Evolutionary conservation across 2,113 vertebrate genomes (phyloP).

Genomic region (human): GRCh38 chr11:129255501-129256000

Average conservation of each 20-base stretch:
- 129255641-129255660: background rate
- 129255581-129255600: conserved; percentile 3
- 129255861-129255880: background rate
- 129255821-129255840: background rate
- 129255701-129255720: background rate
- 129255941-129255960: background rate
- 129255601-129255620: conserved; percentile 1
- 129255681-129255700: background rate
- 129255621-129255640: conserved; percentile 16
- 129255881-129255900: background rate
- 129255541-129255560: background rate
- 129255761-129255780: background rate
- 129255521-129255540: background rate
- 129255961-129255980: background rate
- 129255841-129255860: background rate
- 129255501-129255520: conserved; percentile 37
- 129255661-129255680: background rate
- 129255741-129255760: conserved; percentile 12
- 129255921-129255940: background rate
- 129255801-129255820: background rate
- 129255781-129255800: background rate
- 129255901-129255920: background rate
- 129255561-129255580: background rate
- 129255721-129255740: background rate
- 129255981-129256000: background rate